Conservation (phyloP, 1,140 invertebrate genomes). For the Vanessa tameamea region DNA sequence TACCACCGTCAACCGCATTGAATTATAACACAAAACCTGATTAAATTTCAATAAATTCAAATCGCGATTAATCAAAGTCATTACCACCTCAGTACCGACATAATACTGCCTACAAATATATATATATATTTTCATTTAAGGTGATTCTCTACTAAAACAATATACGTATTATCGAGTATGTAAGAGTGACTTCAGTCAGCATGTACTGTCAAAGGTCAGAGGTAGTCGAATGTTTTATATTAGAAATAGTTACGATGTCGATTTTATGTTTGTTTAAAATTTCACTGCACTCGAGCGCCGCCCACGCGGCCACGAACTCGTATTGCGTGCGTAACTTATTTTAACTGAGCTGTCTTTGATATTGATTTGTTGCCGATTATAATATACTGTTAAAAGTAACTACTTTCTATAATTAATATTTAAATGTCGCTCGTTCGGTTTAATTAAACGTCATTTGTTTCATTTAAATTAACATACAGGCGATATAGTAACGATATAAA, state of each 20-base stretch:
- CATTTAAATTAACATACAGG: no score
- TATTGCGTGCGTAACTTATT: conserved; percentile 45
- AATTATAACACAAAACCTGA: no score
- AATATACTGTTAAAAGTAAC: conserved; percentile 38
- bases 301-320: conserved; percentile 50
- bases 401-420: conserved; percentile 35
- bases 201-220: background rate
- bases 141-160: no score
- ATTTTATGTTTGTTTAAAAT: conserved; percentile 56
- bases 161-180: background rate
- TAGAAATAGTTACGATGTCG: background rate
- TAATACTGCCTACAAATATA: no score
- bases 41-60: no score
- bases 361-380: conserved; percentile 42
- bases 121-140: no score
- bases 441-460: background rate
- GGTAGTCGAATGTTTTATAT: background rate
- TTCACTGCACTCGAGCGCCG: conserved; percentile 53
- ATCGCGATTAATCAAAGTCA: no score
- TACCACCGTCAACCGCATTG: no score
- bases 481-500: no score
- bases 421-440: background rate
- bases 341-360: conserved; percentile 34
- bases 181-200: background rate
- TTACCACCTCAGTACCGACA: no score